Percentiles rank a stretch among this genome's conserved stretches.
These are phyloP conservation scores for Mus caroli DNA, from an alignment of 2,797 vertebrate species.

Conservation along the genomic window DNA sequence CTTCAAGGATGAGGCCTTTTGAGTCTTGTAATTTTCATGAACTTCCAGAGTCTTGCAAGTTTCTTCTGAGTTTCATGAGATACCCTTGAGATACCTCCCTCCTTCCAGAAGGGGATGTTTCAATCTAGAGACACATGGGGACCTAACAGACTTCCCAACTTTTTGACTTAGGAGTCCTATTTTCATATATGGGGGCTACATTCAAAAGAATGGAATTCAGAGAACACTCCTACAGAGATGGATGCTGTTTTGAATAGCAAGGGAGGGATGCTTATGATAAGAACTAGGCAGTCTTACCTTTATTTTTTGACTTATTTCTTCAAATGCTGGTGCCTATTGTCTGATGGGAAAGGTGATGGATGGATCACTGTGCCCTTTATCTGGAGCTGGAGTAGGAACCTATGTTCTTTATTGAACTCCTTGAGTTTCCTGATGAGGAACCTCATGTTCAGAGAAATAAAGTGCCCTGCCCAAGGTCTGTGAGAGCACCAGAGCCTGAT, in stretches of 20 bases:
- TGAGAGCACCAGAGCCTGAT: not conserved
- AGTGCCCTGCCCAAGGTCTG: not conserved
- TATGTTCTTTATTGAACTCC: not conserved
- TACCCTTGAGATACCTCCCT: not conserved
- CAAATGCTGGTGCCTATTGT: not conserved
- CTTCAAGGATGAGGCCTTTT: not conserved
- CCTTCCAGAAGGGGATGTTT: not conserved
- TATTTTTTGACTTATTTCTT: slow-evolving; percentile 56
- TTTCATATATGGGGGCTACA: not conserved
- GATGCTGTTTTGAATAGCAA: not conserved
- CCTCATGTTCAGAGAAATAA: not conserved
- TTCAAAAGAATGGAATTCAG: slow-evolving; percentile 39
- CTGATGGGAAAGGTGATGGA: not conserved
- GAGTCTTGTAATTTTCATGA: not conserved
- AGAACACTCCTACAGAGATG: not conserved
- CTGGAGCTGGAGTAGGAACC: not conserved
- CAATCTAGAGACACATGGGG: not conserved
- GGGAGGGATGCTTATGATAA: not conserved
- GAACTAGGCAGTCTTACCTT: not conserved
- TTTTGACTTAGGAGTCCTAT: not conserved
- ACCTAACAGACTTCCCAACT: not conserved
- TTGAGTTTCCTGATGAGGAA: slow-evolving; percentile 31
- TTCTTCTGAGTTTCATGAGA: not conserved
- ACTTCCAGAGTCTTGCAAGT: not conserved
- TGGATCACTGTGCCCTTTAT: not conserved